Percentiles rank a stretch among this genome's conserved stretches.
Conservation (phyloP, 2,888 invertebrate genomes). For the Lasioglossum leucozonium region DNA sequence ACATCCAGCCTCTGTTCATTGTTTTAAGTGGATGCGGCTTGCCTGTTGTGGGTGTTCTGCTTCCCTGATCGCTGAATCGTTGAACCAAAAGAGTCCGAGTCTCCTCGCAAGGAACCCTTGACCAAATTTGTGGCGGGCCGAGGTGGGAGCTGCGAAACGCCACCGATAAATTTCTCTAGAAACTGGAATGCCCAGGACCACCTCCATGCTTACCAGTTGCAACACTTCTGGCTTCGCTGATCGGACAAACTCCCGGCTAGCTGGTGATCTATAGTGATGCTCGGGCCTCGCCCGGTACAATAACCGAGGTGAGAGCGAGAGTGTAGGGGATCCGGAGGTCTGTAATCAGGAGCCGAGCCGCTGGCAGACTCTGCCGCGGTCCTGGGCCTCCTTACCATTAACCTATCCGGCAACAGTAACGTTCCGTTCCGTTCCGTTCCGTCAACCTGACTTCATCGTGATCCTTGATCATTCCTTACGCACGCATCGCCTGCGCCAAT, state of each 20-base stretch:
- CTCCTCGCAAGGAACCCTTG: neutral
- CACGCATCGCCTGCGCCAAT: slow-evolving; percentile 41
- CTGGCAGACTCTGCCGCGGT: slow-evolving; percentile 73
- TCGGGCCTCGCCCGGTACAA: slow-evolving; percentile 72
- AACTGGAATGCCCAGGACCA: slow-evolving; percentile 80
- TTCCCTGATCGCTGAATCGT: neutral
- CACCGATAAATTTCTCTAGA: slow-evolving; percentile 81
- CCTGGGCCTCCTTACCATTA: slow-evolving; percentile 81
- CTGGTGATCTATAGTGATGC: slow-evolving; percentile 80
- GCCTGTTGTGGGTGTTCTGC: neutral
- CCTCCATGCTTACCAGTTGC: slow-evolving; percentile 78
- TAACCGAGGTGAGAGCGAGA: slow-evolving; percentile 83
- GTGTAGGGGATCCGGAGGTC: slow-evolving; percentile 82
- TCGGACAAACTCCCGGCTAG: slow-evolving; percentile 78
- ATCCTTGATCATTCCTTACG: slow-evolving; percentile 67
- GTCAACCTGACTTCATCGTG: slow-evolving; percentile 75
- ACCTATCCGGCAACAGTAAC: slow-evolving; percentile 80
- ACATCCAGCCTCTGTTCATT: neutral
- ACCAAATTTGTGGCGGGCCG: slow-evolving; percentile 7
- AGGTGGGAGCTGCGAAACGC: slow-evolving; percentile 70
- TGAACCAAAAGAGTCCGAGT: neutral
- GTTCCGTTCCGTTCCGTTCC: slow-evolving; percentile 69
- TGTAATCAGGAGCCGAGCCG: slow-evolving; percentile 84
- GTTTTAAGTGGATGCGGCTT: neutral
- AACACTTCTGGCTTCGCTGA: slow-evolving; percentile 76